Base-by-base conservation (phyloP, 2,113 vertebrate genomes). In the Dipodomys spectabilis region DNA sequence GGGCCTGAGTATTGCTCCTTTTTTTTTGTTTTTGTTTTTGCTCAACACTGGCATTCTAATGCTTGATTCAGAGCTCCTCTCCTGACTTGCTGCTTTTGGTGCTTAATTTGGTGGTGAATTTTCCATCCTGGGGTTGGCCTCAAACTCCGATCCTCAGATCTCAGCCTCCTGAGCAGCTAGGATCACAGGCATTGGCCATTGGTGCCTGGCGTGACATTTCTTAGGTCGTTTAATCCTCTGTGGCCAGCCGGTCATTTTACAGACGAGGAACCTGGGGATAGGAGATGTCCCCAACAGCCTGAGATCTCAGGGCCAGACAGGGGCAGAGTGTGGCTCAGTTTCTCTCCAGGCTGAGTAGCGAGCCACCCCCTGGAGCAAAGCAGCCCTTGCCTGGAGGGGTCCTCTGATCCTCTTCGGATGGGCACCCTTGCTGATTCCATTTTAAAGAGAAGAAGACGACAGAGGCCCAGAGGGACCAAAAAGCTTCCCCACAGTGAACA, bases 241-340 rank as follows among this genome's bases (percentile, higher is more conserved):
- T 45, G 60, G 81, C 10, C 44, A 86, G 67, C 18, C 62, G 62
- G 18, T n/a, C 49, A 62, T 45, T 62, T 82, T 73, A 68, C 9
- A 92, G 86, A 83, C 81, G 22, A 82, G 57, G 35, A 85, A 32
- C 75, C 44, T 53, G 72, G 91, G 62, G n/a, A n/a, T 80, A 87
- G 39, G n/a, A 91, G 39, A 53, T 53, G 32, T 71, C 28, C 35
- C 75, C 27, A 60, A n/a, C 0, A 62, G 27, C 44, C 45, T 90
- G 72, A 82, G 71, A 62, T 75, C 65, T 71, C 64, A 57, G 92
- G 84, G 57, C 20, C 25, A n/a, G 32, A 81, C 68, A 68, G 15
- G 44, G 20, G 78, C 60, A 92, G 88, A 78, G 49, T 7, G 57
- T 13, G 35, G 57, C 28, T 57, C 35, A n/a, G 82, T 49, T 27